A percentile compares a stretch with the other conserved stretches of the same genome.
These are phyloP conservation scores for Barnardius zonarius DNA, from an alignment of 2,113 vertebrate genomes.

Conservation along the genomic window DNA sequence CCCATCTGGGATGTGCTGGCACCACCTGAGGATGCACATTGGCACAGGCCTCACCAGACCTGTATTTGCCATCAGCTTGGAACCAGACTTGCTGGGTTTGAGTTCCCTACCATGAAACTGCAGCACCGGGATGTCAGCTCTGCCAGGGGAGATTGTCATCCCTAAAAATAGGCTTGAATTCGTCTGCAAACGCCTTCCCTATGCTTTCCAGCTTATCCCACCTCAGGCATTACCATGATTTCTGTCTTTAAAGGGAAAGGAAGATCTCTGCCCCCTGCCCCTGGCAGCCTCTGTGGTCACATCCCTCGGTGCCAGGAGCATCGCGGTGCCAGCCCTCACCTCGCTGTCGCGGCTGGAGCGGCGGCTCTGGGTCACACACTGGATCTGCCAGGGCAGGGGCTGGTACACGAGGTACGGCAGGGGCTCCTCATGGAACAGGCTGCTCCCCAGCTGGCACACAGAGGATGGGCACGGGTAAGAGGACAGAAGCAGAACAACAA, in stretches of 20 bases:
- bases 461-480: background rate
- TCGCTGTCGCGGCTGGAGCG: conserved; percentile 73
- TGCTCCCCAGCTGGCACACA: conserved; percentile 68
- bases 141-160: too few relatives aligned
- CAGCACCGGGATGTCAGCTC: background rate
- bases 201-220: background rate
- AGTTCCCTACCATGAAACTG: rapidly evolving
- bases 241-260: background rate
- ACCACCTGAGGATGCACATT: rapidly evolving
- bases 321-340: conserved; percentile 49
- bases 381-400: conserved; percentile 86
- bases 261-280: background rate
- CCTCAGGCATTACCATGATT: background rate
- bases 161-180: background rate
- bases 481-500: background rate
- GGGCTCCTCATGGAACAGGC: conserved; percentile 72
- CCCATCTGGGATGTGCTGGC: background rate
- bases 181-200: background rate
- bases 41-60: background rate
- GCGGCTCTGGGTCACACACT: conserved; percentile 81
- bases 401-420: conserved; percentile 83
- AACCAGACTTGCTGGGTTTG: background rate
- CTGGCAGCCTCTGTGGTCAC: background rate
- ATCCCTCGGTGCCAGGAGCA: background rate
- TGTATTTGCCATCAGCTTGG: rapidly evolving